phyloP scores from a whole-genome alignment of 1,140 invertebrate genomes.

The Dendrolimus punctatus region DNA sequence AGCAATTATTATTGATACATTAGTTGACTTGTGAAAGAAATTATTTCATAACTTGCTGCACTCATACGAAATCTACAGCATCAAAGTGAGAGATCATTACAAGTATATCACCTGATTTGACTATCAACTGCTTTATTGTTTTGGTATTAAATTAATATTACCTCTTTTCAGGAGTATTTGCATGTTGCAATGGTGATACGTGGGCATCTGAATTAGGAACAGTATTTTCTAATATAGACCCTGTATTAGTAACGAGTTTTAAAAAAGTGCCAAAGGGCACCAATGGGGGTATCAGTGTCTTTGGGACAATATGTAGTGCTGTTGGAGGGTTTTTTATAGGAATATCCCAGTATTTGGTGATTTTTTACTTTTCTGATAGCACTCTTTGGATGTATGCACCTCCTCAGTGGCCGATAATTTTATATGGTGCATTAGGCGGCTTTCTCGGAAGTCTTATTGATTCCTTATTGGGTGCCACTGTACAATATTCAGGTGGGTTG shows the following conservation, averaged over 20 bases:
- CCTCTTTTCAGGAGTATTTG: conserved; percentile 76
- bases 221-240: conserved; percentile 79
- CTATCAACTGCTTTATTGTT: no score
- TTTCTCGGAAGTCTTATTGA: conserved; percentile 88
- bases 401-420: conserved; percentile 87
- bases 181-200: conserved; percentile 92
- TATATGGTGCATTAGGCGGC: conserved; percentile 81
- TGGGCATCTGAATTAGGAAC: conserved; percentile 93
- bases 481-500: conserved; percentile 87
- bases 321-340: conserved; percentile 84
- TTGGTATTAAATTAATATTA: conserved; percentile 6
- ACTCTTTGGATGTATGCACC: conserved; percentile 75
- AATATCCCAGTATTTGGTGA: conserved; percentile 79
- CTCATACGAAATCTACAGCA: no score
- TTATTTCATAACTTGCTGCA: no score
- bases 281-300: conserved; percentile 85
- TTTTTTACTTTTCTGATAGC: conserved; percentile 77
- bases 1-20: no score
- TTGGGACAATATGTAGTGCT: conserved; percentile 81
- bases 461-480: conserved; percentile 86
- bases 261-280: conserved; percentile 87
- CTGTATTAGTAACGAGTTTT: conserved; percentile 84
- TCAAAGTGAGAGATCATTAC: no score
- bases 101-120: no score
- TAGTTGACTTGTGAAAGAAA: no score